These are phyloP conservation scores for Bufotes viridis DNA, from an alignment of 2,797 vertebrate genomes.

Conservation along the genomic window DNA sequence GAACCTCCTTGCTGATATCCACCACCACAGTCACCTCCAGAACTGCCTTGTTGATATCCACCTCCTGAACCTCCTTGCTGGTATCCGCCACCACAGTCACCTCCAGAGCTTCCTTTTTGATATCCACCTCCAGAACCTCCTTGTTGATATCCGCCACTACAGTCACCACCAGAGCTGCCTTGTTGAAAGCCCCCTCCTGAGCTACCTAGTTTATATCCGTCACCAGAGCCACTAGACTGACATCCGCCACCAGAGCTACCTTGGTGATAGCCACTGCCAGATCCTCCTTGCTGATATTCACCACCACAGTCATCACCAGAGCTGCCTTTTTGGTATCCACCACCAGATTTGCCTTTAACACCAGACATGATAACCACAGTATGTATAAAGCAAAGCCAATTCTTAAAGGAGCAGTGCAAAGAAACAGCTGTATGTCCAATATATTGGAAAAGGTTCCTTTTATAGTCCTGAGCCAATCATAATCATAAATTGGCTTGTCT, in stretches of 20 bases:
- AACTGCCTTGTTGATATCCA: neutral
- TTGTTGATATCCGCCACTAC: neutral
- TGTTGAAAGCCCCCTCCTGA: neutral
- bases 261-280: neutral
- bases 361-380: constrained; percentile 22
- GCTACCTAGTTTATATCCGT: neutral
- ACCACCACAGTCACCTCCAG: neutral
- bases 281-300: neutral
- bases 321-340: neutral
- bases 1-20: neutral
- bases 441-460: neutral
- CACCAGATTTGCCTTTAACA: constrained; percentile 17
- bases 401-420: neutral
- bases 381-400: neutral
- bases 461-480: constrained; percentile 9
- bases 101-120: neutral
- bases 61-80: constrained; percentile 4
- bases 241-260: neutral
- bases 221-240: constrained; percentile 8
- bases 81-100: neutral
- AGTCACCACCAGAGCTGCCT: neutral
- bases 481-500: neutral
- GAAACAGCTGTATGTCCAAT: neutral
- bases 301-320: neutral
- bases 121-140: neutral